Conservation (phyloP, 2,113 vertebrate genomes). For the Callionymus lyra region DNA sequence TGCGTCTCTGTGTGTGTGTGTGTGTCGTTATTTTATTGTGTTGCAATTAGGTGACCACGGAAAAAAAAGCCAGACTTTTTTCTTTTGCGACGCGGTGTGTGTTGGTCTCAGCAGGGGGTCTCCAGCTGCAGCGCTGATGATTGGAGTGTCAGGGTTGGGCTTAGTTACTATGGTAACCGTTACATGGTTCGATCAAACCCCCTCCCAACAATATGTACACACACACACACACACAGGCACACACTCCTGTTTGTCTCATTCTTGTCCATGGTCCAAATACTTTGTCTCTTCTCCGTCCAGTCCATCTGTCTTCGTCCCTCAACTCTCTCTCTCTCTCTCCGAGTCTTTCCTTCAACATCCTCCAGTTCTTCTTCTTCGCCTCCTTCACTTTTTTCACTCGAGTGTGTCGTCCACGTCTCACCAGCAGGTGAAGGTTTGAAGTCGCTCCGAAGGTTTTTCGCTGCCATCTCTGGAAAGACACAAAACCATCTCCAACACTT, state of each 20-base stretch:
- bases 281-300: slow-evolving; percentile 2
- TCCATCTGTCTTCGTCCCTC: neutral
- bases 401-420: too few species aligned
- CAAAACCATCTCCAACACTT: slow-evolving; percentile 4
- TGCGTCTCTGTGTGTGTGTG: slow-evolving; percentile 2
- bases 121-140: slow-evolving; percentile 55
- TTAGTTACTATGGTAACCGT: slow-evolving; percentile 59
- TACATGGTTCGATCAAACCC: slow-evolving; percentile 32
- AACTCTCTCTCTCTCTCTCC: neutral
- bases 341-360: neutral
- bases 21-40: slow-evolving; percentile 8
- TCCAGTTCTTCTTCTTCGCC: too few species aligned
- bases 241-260: slow-evolving; percentile 9
- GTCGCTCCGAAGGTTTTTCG: slow-evolving; percentile 17
- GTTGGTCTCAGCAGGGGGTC: slow-evolving; percentile 56
- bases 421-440: too few species aligned
- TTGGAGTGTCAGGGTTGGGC: slow-evolving; percentile 52
- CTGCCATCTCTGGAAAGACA: slow-evolving; percentile 19
- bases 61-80: slow-evolving; percentile 11
- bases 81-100: slow-evolving; percentile 11
- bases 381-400: slow-evolving; percentile 16
- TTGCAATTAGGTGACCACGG: slow-evolving; percentile 32
- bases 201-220: neutral
- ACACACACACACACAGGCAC: neutral
- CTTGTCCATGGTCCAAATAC: slow-evolving; percentile 9